phyloP scores from a whole-genome alignment of 92 coral and sea anemone genomes.

The Epizoanthus rinbou region DNA sequence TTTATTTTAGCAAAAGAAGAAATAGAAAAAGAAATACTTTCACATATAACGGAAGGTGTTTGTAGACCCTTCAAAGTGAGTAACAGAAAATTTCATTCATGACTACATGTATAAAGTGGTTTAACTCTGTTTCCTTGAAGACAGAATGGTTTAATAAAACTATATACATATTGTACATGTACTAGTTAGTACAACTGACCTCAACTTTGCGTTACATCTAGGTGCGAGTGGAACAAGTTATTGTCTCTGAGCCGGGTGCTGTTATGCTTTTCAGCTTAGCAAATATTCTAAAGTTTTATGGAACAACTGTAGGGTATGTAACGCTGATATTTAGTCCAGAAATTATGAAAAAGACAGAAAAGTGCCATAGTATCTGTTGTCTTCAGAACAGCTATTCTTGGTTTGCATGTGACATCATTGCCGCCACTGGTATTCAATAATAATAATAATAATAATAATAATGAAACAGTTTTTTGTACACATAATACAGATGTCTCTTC shows the following conservation, averaged over 20 bases:
- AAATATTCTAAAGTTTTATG: conserved; percentile 89
- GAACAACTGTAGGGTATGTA: conserved; percentile 89
- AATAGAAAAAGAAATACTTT: conserved; percentile 73
- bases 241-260: conserved; percentile 97
- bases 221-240: conserved; percentile 99
- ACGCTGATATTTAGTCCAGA: too few species aligned
- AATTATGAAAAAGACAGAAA: too few species aligned
- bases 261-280: conserved; percentile 90
- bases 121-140: background rate
- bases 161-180: too few species aligned
- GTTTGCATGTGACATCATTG: too few species aligned
- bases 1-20: conserved; percentile 62
- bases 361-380: too few species aligned
- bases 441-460: too few species aligned
- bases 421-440: too few species aligned
- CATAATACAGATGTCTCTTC: too few species aligned
- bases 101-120: background rate
- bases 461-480: too few species aligned
- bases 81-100: too few species aligned
- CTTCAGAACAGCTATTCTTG: too few species aligned
- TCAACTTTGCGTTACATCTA: conserved; percentile 5
- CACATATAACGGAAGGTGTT: conserved; percentile 96
- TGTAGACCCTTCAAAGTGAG: conserved; percentile 97
- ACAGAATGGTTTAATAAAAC: background rate
- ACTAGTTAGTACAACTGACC: background rate